Base-by-base conservation (phyloP, 2,888 invertebrate genomes). In the Amiota minor region DNA sequence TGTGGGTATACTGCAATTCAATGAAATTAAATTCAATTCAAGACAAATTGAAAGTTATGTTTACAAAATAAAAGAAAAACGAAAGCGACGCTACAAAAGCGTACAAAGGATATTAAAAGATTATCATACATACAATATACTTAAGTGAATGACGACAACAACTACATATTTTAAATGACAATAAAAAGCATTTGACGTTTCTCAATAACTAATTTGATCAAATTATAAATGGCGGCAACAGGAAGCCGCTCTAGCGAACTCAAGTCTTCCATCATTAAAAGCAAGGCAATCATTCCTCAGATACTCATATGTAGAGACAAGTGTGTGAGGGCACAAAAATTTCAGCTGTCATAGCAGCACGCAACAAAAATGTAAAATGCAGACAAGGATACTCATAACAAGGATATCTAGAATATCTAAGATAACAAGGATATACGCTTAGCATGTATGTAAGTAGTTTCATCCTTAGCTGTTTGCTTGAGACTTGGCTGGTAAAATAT, bases 141-240 rank as follows among this genome's bases (percentile, higher is more conserved):
- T 11, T 10, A 59, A 18, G 18, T 23, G 9, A 18, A 4, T 23
- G 9, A 18, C 8, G 11, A 1, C 67, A 72, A 73, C 23, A 35
- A 35, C 23, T 14, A n/a, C n/a, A n/a, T n/a, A 62, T n/a, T 9
- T 79, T 72, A 75, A 79, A 73, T 76, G 56, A 46, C 70, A 67
- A 59, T 65, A 65, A 75, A 79, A 71, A 64, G 50, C 75, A 72
- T 73, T 78, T 9, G 11, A 14, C 47, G 55, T 61, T 50, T 49
- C 56, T 56, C 18, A 64, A 71, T 68, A 59, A 67, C 35, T 6
- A 35, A 35, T 35, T 35, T 35, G 35, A 35, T 35, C 35, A 35
- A 35, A 35, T 35, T 35, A 35, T 35, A 35, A 35, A 35, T 35
- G 6, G 6, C 35, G 35, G 6, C 35, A 35, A 35, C 35, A 4